Base-by-base conservation (phyloP, 2,113 vertebrate genomes). In the Garra rufa region DNA sequence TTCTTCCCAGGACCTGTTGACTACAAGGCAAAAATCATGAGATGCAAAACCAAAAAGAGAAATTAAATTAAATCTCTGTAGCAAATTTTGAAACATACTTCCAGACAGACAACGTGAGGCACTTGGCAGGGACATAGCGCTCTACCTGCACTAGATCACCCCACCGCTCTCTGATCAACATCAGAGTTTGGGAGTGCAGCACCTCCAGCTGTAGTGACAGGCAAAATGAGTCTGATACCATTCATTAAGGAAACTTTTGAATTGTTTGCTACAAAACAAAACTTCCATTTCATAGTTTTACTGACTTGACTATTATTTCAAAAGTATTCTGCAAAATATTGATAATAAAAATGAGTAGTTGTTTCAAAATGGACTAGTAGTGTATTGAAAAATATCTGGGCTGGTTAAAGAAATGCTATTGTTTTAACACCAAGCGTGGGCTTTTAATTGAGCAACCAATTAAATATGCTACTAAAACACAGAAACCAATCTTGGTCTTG, bases 71-170 rank as follows among this genome's bases (percentile, higher is more conserved):
- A 52, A 43, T 13, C 5, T 55, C 17, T 34, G 30, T 44, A 70
- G 10, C 0, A 50, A 83, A 13, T 46, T 21, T 48, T 43, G 0
- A 77, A n/a, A 78, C 98, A 95, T 97, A 99, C 98, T 99, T 99
- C 98, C 98, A 99, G 90, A 99, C 98, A 55, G 95, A 93, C 34
- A 99, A 95, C 0, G 96, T 97, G 88, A 99, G 98, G 89, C 96
- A 97, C 92, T 99, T 99, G 71, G 97, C 97, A 3, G 97, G 95
- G 63, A 97, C 85, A 43, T 99, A 99, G 88, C 96, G 93, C 91
- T 99, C 98, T 88, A 99, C 97, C 89, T 99, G 98, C 85, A 99
- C 98, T 61, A 99, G 95, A 92, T 99, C 98, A n/a, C 98, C 98
- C 98, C 98, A 99, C 34, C 98, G 96, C 91, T 99, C 98, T 69